Evolutionary conservation across 2,113 vertebrate species (phyloP), one percentile per base, ranked within the genome.

Genomic region (Mixornis gularis): DNA sequence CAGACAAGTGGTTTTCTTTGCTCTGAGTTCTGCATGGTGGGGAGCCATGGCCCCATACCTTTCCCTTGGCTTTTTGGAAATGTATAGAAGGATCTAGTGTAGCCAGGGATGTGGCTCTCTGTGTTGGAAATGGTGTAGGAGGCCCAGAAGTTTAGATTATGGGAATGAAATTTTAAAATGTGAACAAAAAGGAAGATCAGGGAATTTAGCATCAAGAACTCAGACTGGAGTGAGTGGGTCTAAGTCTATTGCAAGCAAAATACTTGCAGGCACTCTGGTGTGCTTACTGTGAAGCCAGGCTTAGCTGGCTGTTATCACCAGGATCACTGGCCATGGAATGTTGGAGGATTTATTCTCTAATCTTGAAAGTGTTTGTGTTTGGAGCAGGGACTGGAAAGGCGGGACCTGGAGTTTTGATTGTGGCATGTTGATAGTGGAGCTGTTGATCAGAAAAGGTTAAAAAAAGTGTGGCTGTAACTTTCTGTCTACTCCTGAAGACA

Each of bases 281-380:
- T 10, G 9, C 72, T 71, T n/a, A 65, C 71, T 60, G 56, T 1
- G 3, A 52, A 87, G 70, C 65, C 59, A 73, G 64, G 41, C 72
- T 95, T 90, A 84, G 53, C 86, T 59, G 79, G 43, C 32, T 68
- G 81, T 94, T 94, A 82, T 72, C 25, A 1, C 20, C 1, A 10
- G 53, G 43, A 83, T 55, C 76, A 44, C 71, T 1, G 15, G n/a
- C 48, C 27, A 8, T 49, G 70, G 73, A 71, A 62, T 7, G 40
- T 36, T 5, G 6, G 40, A 76, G 63, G 63, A 46, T 79, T 72
- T 49, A 21, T 82, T 51, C 68, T 62, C 12, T 76, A 46, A 73
- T 83, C 84, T 81, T 80, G 55, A 60, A 81, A 32, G 65, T 90
- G 85, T 79, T 79, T 77, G 25, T 79, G 41, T 86, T 76, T 88